phyloP scores from a whole-genome alignment of 1,140 invertebrate species.

The Drosophila grimshawi region DNA sequence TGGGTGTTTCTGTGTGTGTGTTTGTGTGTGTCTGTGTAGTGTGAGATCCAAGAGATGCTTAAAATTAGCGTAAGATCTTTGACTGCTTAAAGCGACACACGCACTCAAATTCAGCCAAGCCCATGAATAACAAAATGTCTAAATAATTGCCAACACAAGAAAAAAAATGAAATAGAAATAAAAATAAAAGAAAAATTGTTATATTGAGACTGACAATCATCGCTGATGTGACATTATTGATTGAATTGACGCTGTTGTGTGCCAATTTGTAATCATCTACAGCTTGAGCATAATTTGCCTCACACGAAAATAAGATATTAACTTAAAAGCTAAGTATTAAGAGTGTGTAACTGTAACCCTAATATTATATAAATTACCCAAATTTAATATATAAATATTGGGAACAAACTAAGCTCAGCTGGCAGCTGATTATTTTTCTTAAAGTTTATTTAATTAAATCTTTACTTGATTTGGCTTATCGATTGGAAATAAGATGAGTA shows the following conservation, averaged over 20 bases:
- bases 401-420: too few relatives aligned
- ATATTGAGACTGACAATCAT: background rate
- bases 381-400: too few relatives aligned
- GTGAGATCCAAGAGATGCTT: constrained; percentile 44
- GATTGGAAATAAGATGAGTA: too few relatives aligned
- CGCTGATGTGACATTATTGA: background rate
- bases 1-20: background rate
- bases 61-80: constrained; percentile 74
- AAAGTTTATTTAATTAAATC: too few relatives aligned
- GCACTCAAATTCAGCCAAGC: background rate
- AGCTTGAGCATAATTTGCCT: background rate
- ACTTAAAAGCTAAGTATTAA: background rate
- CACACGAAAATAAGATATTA: background rate
- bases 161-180: background rate
- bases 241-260: background rate
- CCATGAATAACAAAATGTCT: constrained; percentile 36
- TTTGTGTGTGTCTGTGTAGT: constrained; percentile 1
- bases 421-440: too few relatives aligned
- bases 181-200: background rate
- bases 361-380: too few relatives aligned
- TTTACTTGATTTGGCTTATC: too few relatives aligned
- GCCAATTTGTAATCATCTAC: background rate
- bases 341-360: too few relatives aligned
- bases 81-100: constrained; percentile 63
- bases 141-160: constrained; percentile 17